Base-by-base conservation (phyloP, 2,113 vertebrate genomes). In the Nerophis lumbriciformis region DNA sequence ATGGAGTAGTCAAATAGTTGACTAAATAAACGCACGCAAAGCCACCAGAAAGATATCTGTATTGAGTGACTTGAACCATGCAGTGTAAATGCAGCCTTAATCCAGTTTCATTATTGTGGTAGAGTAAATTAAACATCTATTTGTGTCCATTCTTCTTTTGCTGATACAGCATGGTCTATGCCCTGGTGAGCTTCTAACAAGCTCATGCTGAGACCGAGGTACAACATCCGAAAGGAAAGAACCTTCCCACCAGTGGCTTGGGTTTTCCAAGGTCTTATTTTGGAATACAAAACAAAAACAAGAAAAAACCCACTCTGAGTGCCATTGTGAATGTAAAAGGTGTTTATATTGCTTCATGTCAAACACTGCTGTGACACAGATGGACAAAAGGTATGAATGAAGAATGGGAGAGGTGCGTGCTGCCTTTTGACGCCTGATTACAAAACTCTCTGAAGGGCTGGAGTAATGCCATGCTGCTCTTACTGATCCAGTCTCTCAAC, bases 141-240 rank as follows among this genome's bases (percentile, higher is more conserved):
- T 8, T 52, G 28, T 68, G 8, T 70, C 61, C 68, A 60, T 35
- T 45, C 9, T 36, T 59, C 13, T 35, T 72, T 73, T 65, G 36
- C 64, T 51, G 12, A 39, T 72, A 60, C 73, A 91, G 90, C 75
- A 91, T 91, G 90, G 90, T 92, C 73, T 90, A 90, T 37, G 87
- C 88, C 79, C 73, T 92, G 88, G 90, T 92, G 78, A 92, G 90
- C 81, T 92, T 92, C 87, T 92, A 90, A 88, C 67, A 65, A 61
- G 50, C 61, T 57, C 38, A 13, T 8, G 53, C 37, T 6, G 37
- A 56, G 15, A 39, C 9, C 9, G n/a, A 42, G 39, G 39, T 61
- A 68, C 56, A 72, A 66, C 73, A 59, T 79, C 51, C 52, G 52
- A 53, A 55, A 77, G 42, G 53, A 79, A 61, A 52, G 57, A 63